Percentiles rank a stretch among this genome's conserved stretches.
Conservation (phyloP, 1,140 invertebrate genomes). For the Aphaenogaster floridana region DNA sequence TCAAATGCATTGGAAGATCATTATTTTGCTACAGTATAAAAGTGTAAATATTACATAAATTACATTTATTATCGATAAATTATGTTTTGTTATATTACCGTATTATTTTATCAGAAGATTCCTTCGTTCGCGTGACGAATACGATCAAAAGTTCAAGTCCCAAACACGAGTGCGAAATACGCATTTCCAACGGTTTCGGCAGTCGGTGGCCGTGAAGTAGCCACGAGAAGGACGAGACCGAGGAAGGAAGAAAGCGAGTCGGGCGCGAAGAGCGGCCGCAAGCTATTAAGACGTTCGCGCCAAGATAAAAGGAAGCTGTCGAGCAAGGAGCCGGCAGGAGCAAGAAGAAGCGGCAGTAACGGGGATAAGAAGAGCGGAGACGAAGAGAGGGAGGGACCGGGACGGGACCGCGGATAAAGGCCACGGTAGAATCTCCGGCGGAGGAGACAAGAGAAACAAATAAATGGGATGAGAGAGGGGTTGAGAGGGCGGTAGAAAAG, state of each 20-base stretch:
- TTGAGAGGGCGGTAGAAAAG: constrained; percentile 34
- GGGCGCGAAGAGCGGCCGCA: constrained; percentile 74
- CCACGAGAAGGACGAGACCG: constrained; percentile 38
- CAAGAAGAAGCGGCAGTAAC: constrained; percentile 57
- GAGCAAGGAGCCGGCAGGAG: constrained; percentile 44
- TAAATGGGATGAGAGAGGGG: constrained; percentile 25
- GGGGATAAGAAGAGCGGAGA: constrained; percentile 29
- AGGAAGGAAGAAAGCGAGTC: constrained; percentile 18
- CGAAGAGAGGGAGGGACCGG: constrained; percentile 21
- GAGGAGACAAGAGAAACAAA: constrained; percentile 56
- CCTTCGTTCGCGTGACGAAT: not conserved
- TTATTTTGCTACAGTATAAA: not conserved
- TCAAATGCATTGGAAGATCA: not conserved
- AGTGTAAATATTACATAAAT: not conserved
- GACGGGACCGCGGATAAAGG: constrained; percentile 64
- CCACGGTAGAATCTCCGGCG: constrained; percentile 74
- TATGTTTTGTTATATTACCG: not conserved
- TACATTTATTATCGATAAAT: not conserved
- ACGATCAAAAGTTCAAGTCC: too few relatives aligned
- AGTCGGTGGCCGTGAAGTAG: constrained; percentile 30
- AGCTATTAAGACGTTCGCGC: constrained; percentile 86
- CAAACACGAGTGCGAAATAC: not conserved
- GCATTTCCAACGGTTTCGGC: constrained; percentile 2
- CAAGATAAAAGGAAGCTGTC: constrained; percentile 83
- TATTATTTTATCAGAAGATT: not conserved